Base-by-base conservation (phyloP, 2,888 invertebrate species). In the Homarus gammarus region DNA sequence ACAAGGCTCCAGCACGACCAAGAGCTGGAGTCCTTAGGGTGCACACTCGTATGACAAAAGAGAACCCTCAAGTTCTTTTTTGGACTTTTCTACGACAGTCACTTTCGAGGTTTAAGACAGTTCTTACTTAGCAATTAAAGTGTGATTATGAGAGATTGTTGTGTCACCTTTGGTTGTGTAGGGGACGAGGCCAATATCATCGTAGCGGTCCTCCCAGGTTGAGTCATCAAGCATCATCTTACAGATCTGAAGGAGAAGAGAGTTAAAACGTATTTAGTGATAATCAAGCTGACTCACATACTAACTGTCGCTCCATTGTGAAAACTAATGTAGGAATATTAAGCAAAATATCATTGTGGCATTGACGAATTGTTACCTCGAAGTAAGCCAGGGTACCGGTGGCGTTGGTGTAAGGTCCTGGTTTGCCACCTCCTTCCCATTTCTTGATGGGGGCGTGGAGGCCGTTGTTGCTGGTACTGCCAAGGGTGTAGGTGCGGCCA, bases 361-460 rank as follows among this genome's bases (percentile, higher is more conserved):
- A n/a, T n/a, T 56, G 56, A 56, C 15, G 22, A 18, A 18, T 15
- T 27, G 27, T 36, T 79, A 93, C 93, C 92, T 93, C 93, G 72
- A 93, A 93, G 83, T 93, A 93, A 40, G 93, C 92, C 75, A 97
- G 95, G 94, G 98, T 97, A 88, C 98, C 98, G 89, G 97, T 96
- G 38, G 97, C 98, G 92, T 96, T 96, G 0, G 98, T 98, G 93
- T 96, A 98, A 0, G 96, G 96, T 0, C 97, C 98, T 0, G 98
- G 97, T 22, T 95, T 95, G 0, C 98, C 98, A 36, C 98, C 98
- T 0, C 97, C 97, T 18, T 73, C 68, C 86, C 86, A 90, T 51
- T 97, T 97, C 93, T 97, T 97, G 93, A 98, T 97, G 93, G 96
- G 97, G 0, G 98, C 97, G 61, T 97, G 97, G 64, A 96, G 95